Base-by-base conservation (phyloP, 2,113 vertebrate species). In the Cebus imitator region DNA sequence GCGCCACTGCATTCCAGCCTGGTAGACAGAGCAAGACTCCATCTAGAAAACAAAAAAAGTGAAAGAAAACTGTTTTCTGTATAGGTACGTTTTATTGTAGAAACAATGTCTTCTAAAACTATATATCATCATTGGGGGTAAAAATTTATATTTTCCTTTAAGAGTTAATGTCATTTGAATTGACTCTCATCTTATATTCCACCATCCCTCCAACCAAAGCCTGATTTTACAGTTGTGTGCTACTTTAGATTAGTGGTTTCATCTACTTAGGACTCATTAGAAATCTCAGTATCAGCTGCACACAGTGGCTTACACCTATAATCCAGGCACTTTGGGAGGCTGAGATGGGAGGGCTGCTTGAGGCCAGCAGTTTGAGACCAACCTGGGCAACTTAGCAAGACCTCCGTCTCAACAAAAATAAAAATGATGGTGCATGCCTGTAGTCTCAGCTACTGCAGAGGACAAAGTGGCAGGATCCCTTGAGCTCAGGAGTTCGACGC, bases 41-140 rank as follows among this genome's bases (percentile, higher is more conserved):
- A 14, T 52, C 52, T 52, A 52, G 14, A 52, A 52, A 52, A 52
- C 37, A 40, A 52, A 52, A 52, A 17, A 52, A 52, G 50, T 72
- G 10, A 80, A 87, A 93, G 79, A 55, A 96, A 95, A 93, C 13
- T 25, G 61, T 78, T 86, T 95, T 68, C 76, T 37, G 12, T n/a
- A 2, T 58, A 85, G 89, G 40, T 45, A 72, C 50, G 94, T 66
- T 82, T 95, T 50, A 90, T 32, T 72, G 0, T 58, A 80, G 61
- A 72, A 96, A 90, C 85, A n/a, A n/a, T n/a, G 78, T 55, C 9
- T 27, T 9, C 18, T 37, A 5, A 35, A 87, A 80, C 25, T 88
- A 85, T 32, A 21, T 18, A 85, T 12, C 16, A 50, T 61, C 18
- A 75, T 48, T 82, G 50, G 32, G 61, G 64, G 11, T 73, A 87